A percentile compares a stretch with the other conserved stretches of the same genome.
phyloP scores from a whole-genome alignment of 2,113 vertebrate genomes.

The Mesembrinibis cayennensis region DNA sequence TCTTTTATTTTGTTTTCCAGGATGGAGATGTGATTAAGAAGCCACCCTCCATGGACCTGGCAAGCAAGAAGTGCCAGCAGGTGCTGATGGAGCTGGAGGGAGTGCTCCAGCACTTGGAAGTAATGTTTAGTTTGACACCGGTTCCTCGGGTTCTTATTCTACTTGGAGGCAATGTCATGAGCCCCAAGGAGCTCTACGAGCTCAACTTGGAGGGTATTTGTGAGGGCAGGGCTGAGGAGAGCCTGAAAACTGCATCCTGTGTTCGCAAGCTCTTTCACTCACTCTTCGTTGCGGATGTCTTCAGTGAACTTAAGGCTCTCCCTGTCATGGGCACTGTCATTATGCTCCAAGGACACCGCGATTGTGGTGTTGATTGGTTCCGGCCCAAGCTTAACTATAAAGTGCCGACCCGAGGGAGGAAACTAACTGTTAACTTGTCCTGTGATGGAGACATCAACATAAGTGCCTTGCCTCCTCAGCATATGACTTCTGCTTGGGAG shows the following conservation, averaged over 20 bases:
- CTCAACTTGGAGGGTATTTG: conserved; percentile 87
- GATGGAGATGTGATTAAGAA: conserved; percentile 71
- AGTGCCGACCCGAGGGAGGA: conserved; percentile 83
- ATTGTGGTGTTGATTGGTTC: conserved; percentile 91
- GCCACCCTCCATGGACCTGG: conserved; percentile 34
- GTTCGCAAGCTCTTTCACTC: conserved; percentile 88
- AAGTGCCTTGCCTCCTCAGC: neutral
- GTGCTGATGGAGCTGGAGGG: conserved; percentile 84
- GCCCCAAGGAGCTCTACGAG: conserved; percentile 92
- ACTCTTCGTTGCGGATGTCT: conserved; percentile 89
- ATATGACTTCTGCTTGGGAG: conserved; percentile 28
- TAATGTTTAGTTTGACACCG: conserved; percentile 84
- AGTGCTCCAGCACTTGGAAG: conserved; percentile 84
- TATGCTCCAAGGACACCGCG: conserved; percentile 85
- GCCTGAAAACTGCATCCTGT: conserved; percentile 80
- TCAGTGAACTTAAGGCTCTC: conserved; percentile 85
- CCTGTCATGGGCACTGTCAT: conserved; percentile 81
- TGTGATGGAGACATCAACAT: conserved; percentile 59
- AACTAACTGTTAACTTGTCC: conserved; percentile 81
- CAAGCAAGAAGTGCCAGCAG: conserved; percentile 81
- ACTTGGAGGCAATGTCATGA: conserved; percentile 84
- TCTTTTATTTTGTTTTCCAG: conserved; percentile 46
- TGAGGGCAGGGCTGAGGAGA: conserved; percentile 69
- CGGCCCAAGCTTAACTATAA: conserved; percentile 90
- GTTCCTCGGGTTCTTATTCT: conserved; percentile 92